Base-by-base conservation (phyloP, 2,888 invertebrate genomes). In the Ophioninae sp. region DNA sequence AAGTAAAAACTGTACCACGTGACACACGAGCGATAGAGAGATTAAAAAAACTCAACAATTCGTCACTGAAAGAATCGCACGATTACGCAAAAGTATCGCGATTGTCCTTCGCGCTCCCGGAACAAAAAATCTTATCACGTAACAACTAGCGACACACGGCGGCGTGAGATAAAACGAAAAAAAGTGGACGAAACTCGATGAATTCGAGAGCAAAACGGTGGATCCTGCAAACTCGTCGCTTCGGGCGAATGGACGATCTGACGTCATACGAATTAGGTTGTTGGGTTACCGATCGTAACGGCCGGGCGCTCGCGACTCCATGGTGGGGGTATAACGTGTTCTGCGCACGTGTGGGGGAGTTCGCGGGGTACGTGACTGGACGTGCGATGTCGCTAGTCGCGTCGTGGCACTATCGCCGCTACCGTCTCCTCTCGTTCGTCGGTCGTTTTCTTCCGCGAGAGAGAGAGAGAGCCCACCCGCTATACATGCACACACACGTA, bases 281-380 rank as follows among this genome's bases (percentile, higher is more conserved):
- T 64, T 41, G 69, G 61, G 61, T 77, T 63, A 68, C 51, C 69
- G 68, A 61, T 41, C n/a, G 64, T 10, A 44, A 23, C 39, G 37
- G 22, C 59, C 20, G 8, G 59, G 20, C 22, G 59, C 8, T 20
- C 8, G 30, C 58, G 30, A 58, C 30, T 22, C n/a, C 23, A 37
- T 39, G 37, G 68, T 6, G 79, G 61, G 63, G n/a, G 22, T n/a
- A 74, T 44, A 68, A 56, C 58, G 56, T 71, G 74, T 83, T 84
- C 78, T 87, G 87, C 83, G 87, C 88, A 87, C 89, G 89, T 89
- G 89, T 89, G 87, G 79, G 30, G 30, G 30, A 30, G 85, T 85
- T 79, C 81, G 85, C 85, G 56, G 41, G 56, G 41, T 85, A 83
- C 86, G 86, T 85, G 85, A 39, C 74, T 81, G 69, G 74, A 83